These are phyloP conservation scores for Mobula hypostoma DNA, from an alignment of 2,113 vertebrate genomes.

Conservation along the genomic window DNA sequence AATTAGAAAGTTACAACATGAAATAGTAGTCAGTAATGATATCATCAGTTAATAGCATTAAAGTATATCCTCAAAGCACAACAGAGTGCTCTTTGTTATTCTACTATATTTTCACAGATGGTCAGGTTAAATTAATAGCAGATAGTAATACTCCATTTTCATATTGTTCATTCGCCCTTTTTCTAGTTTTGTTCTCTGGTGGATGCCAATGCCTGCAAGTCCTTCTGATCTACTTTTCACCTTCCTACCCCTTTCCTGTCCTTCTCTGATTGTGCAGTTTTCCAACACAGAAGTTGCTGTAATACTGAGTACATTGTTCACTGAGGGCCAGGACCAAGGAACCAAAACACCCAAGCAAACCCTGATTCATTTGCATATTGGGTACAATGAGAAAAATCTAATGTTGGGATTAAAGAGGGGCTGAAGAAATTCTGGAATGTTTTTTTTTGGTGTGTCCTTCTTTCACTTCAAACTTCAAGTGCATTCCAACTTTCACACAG, in stretches of 20 bases:
- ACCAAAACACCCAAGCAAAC: background rate
- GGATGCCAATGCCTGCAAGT: background rate
- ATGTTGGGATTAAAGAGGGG: background rate
- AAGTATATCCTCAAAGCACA: background rate
- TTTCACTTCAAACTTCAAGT: background rate
- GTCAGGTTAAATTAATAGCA: too few relatives aligned
- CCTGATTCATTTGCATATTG: background rate
- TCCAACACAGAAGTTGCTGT: background rate
- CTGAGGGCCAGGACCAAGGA: background rate
- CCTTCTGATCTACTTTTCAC: background rate
- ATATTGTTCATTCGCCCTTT: background rate
- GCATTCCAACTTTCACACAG: background rate
- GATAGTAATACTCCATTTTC: background rate
- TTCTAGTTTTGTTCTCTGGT: background rate
- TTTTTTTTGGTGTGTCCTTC: background rate
- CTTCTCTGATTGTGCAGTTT: background rate
- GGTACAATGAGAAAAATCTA: background rate
- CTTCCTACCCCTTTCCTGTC: background rate
- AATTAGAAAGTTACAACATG: background rate
- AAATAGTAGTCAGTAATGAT: background rate
- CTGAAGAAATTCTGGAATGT: background rate
- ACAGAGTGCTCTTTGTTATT: background rate
- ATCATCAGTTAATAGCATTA: background rate
- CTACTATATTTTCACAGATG: background rate
- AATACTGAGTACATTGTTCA: background rate